Evolutionary conservation across 2,888 invertebrate species (phyloP).

Genomic region (Drosophila pseudotalamancana): DNA sequence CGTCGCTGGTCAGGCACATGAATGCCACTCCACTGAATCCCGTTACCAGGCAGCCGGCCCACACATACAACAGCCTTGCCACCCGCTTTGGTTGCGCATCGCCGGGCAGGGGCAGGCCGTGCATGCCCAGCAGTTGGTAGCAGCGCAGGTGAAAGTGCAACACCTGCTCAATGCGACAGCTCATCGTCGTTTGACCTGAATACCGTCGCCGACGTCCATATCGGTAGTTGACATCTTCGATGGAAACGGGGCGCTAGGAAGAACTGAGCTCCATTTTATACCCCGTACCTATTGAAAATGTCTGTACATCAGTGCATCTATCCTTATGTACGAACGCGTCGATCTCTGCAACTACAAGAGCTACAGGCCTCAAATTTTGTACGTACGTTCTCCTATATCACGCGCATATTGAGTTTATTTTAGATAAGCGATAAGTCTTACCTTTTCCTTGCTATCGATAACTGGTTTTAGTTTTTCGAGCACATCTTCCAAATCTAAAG

Average conservation of each 20-base stretch:
- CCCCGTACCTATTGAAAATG: too few species aligned
- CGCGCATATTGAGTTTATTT: too few species aligned
- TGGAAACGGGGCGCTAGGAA: not conserved
- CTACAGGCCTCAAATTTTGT: too few species aligned
- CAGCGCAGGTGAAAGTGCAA: constrained; percentile 62
- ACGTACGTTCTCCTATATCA: too few species aligned
- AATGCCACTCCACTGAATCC: constrained; percentile 29
- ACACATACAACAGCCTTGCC: constrained; percentile 30
- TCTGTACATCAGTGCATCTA: too few species aligned
- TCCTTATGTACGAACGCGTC: too few species aligned
- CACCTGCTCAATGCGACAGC: constrained; percentile 35
- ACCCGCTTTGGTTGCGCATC: constrained; percentile 5
- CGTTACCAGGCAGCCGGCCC: constrained; percentile 51
- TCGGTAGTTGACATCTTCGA: not conserved
- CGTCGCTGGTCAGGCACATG: constrained; percentile 43
- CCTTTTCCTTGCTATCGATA: too few species aligned
- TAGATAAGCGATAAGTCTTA: too few species aligned
- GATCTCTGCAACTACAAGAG: too few species aligned
- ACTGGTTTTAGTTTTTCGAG: too few species aligned
- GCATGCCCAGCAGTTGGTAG: constrained; percentile 74
- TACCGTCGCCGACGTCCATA: not conserved
- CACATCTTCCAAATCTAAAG: too few species aligned
- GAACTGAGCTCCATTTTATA: not conserved
- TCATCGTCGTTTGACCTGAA: constrained; percentile 41
- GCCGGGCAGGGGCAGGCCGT: constrained; percentile 52